Evolutionary conservation across 2,797 vertebrate genomes (phyloP).

Genomic region (Pseudomugil tenellus): DNA sequence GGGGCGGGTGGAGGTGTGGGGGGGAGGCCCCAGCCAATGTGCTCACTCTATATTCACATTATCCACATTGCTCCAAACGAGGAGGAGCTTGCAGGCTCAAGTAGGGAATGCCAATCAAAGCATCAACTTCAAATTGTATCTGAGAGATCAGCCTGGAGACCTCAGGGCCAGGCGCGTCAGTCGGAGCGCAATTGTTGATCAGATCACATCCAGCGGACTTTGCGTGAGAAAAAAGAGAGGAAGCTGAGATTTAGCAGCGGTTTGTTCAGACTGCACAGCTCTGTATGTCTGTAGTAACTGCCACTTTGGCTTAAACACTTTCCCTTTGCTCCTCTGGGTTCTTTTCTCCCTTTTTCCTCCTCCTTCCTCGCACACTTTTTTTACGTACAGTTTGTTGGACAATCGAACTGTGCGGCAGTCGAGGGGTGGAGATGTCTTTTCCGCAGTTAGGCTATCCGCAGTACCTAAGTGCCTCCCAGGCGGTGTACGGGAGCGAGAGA

Average conservation of each 20-base stretch:
- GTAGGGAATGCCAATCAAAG: slow-evolving; percentile 97
- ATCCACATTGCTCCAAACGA: slow-evolving; percentile 84
- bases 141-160: slow-evolving; percentile 96
- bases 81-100: slow-evolving; percentile 91
- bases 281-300: slow-evolving; percentile 60
- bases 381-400: slow-evolving; percentile 53
- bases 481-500: slow-evolving; percentile 91
- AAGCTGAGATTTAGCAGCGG: slow-evolving; percentile 87
- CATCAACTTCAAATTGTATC: slow-evolving; percentile 99
- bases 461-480: slow-evolving; percentile 93
- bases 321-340: slow-evolving; percentile 61
- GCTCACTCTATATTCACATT: slow-evolving; percentile 87
- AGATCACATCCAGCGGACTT: slow-evolving; percentile 96
- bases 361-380: slow-evolving; percentile 17
- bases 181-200: slow-evolving; percentile 98
- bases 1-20: slow-evolving; percentile 20
- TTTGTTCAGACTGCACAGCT: slow-evolving; percentile 70
- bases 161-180: slow-evolving; percentile 96
- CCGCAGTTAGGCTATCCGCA: slow-evolving; percentile 97
- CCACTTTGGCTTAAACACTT: slow-evolving; percentile 73
- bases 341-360: slow-evolving; percentile 19
- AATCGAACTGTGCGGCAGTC: slow-evolving; percentile 57
- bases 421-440: slow-evolving; percentile 92
- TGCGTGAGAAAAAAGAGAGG: slow-evolving; percentile 77
- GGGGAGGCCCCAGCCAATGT: slow-evolving; percentile 85